Evolutionary conservation across 2,888 invertebrate genomes (phyloP).

Genomic region (Ormyrus pomaceus): DNA sequence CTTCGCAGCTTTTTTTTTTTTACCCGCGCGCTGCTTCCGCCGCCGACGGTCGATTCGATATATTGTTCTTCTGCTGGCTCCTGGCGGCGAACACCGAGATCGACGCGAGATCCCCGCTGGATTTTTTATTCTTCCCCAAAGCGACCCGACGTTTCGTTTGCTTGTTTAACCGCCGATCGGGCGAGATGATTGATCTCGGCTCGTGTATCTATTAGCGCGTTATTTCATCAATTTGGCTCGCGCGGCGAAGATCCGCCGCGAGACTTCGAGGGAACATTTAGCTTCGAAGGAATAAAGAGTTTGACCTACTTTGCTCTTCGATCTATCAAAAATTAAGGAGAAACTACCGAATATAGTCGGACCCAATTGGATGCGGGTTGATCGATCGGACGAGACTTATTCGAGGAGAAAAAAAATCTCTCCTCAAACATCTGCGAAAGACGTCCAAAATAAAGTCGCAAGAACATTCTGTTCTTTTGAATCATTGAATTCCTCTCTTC

Average conservation of each 20-base stretch:
- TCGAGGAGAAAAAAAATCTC: not conserved
- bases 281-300: slow-evolving; percentile 7
- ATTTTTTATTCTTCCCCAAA: too few relatives aligned
- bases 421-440: slow-evolving; percentile 15
- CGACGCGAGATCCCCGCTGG: too few relatives aligned
- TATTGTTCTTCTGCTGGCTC: not conserved
- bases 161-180: too few relatives aligned
- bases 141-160: too few relatives aligned
- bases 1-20: not conserved
- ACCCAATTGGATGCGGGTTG: slow-evolving; percentile 34
- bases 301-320: slow-evolving; percentile 32
- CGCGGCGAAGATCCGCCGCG: too few relatives aligned
- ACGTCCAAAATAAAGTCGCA: slow-evolving; percentile 2
- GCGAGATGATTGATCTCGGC: too few relatives aligned
- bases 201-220: too few relatives aligned
- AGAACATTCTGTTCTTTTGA: slow-evolving; percentile 11
- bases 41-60: too few relatives aligned
- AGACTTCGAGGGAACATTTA: slow-evolving; percentile 1
- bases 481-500: not conserved
- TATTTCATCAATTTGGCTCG: too few relatives aligned
- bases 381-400: slow-evolving; percentile 32
- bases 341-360: slow-evolving; percentile 44
- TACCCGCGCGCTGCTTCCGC: not conserved
- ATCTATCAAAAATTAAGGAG: slow-evolving; percentile 47
- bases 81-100: not conserved